Conservation (phyloP, 2,888 invertebrate species). For the Geophilus truncorum region DNA sequence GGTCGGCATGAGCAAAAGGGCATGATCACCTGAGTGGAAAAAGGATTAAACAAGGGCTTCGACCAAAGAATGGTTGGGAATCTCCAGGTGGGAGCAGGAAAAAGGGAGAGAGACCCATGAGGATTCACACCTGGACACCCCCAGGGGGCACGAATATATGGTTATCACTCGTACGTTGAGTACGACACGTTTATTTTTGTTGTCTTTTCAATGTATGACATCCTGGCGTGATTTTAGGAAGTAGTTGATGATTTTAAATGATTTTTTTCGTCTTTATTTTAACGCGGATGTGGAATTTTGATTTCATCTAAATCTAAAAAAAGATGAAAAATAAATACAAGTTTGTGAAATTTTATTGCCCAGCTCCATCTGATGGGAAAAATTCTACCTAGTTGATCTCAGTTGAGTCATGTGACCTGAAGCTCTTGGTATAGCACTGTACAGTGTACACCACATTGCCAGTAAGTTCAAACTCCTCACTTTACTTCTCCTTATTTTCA, state of each 20-base stretch:
- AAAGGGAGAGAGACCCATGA: neutral
- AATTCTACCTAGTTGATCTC: neutral
- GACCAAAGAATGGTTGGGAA: neutral
- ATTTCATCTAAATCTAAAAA: too few relatives aligned
- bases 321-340: too few relatives aligned
- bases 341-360: neutral
- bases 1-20: constrained; percentile 1
- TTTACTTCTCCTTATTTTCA: neutral
- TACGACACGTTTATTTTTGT: neutral
- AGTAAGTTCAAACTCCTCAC: neutral
- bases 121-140: constrained; percentile 18
- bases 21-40: constrained; percentile 22
- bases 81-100: constrained; percentile 10
- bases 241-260: neutral
- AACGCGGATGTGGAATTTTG: too few relatives aligned
- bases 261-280: too few relatives aligned
- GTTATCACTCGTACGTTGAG: neutral
- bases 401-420: neutral
- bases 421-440: neutral
- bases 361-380: neutral
- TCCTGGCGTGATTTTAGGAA: neutral
- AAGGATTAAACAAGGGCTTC: constrained; percentile 18
- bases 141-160: neutral
- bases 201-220: neutral
- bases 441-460: neutral